These are phyloP conservation scores for Thymelicus sylvestris DNA, from an alignment of 2,888 invertebrate species.

Conservation along the genomic window DNA sequence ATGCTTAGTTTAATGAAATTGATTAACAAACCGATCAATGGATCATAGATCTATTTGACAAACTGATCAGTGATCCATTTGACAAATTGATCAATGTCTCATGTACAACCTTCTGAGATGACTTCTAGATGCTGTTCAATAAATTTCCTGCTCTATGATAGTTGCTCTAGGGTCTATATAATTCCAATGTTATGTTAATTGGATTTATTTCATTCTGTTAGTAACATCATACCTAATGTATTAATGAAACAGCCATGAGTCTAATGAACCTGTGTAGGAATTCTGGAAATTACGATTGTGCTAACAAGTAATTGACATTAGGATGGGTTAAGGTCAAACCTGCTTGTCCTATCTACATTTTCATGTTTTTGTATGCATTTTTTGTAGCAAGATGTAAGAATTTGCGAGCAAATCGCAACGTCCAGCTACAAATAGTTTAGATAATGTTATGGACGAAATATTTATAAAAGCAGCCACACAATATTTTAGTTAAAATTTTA, in stretches of 20 bases:
- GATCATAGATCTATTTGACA: too few relatives aligned
- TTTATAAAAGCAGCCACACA: slow-evolving; percentile 5
- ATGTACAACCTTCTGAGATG: too few relatives aligned
- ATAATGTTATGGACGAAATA: slow-evolving; percentile 30
- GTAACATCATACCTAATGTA: not conserved
- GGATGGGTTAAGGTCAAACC: slow-evolving; percentile 23
- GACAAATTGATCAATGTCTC: too few relatives aligned
- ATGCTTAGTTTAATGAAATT: not conserved
- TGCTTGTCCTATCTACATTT: slow-evolving; percentile 10
- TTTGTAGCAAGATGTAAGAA: slow-evolving; percentile 11
- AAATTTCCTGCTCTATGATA: too few relatives aligned
- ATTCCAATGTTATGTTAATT: not conserved
- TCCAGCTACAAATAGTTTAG: slow-evolving; percentile 2
- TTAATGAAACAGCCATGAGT: not conserved
- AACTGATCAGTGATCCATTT: too few relatives aligned
- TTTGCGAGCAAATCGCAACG: slow-evolving; percentile 15
- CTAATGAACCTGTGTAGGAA: slow-evolving; percentile 14
- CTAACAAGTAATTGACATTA: slow-evolving; percentile 26
- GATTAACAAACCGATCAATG: not conserved
- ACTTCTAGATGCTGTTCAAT: too few relatives aligned
- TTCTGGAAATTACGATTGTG: slow-evolving; percentile 14
- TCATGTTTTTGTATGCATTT: slow-evolving; percentile 5
- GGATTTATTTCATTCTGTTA: not conserved
- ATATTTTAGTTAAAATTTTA: not conserved
- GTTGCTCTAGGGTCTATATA: too few relatives aligned